Evolutionary conservation across 2,113 vertebrate genomes (phyloP).

Genomic region (Pontoporia blainvillei): DNA sequence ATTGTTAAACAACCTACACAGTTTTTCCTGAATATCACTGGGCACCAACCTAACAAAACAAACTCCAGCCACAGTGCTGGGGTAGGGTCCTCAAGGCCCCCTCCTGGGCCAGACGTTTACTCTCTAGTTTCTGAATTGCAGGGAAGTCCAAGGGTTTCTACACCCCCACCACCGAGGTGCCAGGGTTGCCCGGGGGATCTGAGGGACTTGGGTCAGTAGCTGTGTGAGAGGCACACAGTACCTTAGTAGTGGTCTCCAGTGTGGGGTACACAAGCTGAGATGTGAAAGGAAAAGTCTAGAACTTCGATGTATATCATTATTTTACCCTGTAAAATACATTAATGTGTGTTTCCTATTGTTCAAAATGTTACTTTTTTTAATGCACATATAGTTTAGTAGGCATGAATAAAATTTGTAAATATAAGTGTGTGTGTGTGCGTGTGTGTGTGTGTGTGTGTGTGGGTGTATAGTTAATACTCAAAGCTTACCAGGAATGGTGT

Average conservation of each 20-base stretch:
- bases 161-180: neutral
- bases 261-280: no score
- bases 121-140: neutral
- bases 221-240: no score
- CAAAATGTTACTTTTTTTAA: neutral
- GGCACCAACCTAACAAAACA: neutral
- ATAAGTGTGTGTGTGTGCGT: no score
- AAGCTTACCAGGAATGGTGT: neutral
- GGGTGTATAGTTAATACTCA: no score
- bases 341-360: neutral
- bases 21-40: neutral
- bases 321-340: neutral
- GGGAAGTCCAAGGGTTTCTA: neutral
- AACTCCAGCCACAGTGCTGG: no score
- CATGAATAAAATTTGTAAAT: no score
- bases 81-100: no score
- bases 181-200: neutral
- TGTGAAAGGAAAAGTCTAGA: neutral
- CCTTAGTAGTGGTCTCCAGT: neutral
- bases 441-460: neutral
- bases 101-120: accelerated
- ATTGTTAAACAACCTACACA: neutral
- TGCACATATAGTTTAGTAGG: neutral
- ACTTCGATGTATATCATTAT: neutral
- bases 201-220: neutral